Conservation (phyloP, 2,797 vertebrate species). For the Thalassophryne amazonica region DNA sequence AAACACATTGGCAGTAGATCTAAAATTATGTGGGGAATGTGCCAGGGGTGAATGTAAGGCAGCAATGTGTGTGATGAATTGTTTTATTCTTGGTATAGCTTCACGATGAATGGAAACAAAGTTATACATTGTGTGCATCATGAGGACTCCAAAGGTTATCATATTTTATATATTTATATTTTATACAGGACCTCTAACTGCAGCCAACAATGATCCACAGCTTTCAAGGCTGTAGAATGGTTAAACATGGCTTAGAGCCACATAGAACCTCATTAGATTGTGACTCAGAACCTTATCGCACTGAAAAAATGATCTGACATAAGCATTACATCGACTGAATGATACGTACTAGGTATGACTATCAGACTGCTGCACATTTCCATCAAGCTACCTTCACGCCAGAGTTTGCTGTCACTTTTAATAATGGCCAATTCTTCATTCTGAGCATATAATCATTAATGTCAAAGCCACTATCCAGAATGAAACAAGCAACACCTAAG, state of each 20-base stretch:
- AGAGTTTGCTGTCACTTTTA: conserved; percentile 31
- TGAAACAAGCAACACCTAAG: too few relatives aligned
- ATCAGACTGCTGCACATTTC: conserved; percentile 31
- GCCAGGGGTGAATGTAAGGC: conserved; percentile 22
- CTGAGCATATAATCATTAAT: too few relatives aligned
- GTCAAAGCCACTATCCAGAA: too few relatives aligned
- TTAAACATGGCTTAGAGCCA: not conserved
- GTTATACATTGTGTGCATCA: conserved; percentile 40
- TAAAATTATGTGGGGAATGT: conserved; percentile 46
- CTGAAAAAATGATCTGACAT: conserved; percentile 24
- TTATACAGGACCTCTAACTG: conserved; percentile 3
- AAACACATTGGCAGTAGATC: conserved; percentile 46
- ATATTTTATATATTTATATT: not conserved
- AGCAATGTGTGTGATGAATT: conserved; percentile 33
- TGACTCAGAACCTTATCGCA: conserved; percentile 1
- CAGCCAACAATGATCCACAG: not conserved
- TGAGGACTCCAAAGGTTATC: conserved; percentile 25
- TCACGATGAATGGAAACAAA: conserved; percentile 27
- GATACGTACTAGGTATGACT: conserved; percentile 11
- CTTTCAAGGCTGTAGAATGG: not conserved
- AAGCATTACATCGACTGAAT: conserved; percentile 26
- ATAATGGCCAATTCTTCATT: conserved; percentile 58
- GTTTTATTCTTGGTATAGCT: conserved; percentile 31
- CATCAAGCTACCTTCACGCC: conserved; percentile 55
- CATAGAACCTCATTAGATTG: not conserved